These are phyloP conservation scores for Macroglossus sobrinus DNA, from an alignment of 2,113 vertebrate genomes.

Conservation along the genomic window DNA sequence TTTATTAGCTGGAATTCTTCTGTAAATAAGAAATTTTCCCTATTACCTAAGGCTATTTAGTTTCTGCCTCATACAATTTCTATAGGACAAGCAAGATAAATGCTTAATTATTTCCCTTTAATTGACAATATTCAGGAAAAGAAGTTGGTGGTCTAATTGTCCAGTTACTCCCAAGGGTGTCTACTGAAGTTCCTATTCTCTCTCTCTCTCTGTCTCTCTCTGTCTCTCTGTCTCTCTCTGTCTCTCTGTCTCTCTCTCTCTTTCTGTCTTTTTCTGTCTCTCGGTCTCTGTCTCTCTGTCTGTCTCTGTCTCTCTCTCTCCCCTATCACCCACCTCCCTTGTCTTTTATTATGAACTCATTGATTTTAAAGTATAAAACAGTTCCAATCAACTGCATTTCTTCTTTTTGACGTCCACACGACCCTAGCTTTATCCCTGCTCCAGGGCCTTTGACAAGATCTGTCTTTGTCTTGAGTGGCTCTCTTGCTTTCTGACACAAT, in stretches of 20 bases:
- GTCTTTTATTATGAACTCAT: background rate
- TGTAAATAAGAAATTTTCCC: background rate
- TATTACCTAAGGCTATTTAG: background rate
- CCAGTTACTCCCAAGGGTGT: background rate
- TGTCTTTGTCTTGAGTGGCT: background rate
- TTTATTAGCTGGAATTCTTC: background rate
- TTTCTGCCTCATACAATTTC: background rate
- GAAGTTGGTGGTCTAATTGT: background rate
- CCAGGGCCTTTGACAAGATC: background rate
- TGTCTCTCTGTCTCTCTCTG: background rate
- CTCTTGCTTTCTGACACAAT: background rate
- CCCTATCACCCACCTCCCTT: no score
- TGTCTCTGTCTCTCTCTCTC: no score
- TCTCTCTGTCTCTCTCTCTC: no score
- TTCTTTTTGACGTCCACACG: background rate
- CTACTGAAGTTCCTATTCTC: background rate
- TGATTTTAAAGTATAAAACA: background rate
- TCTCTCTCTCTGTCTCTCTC: background rate
- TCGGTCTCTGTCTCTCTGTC: background rate
- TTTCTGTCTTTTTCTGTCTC: background rate
- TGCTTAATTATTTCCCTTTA: background rate
- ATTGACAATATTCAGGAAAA: background rate
- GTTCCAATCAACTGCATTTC: background rate
- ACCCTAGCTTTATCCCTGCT: background rate
- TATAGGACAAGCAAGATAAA: background rate